Base-by-base conservation (phyloP, 2,113 vertebrate species). In the Chionis minor region DNA sequence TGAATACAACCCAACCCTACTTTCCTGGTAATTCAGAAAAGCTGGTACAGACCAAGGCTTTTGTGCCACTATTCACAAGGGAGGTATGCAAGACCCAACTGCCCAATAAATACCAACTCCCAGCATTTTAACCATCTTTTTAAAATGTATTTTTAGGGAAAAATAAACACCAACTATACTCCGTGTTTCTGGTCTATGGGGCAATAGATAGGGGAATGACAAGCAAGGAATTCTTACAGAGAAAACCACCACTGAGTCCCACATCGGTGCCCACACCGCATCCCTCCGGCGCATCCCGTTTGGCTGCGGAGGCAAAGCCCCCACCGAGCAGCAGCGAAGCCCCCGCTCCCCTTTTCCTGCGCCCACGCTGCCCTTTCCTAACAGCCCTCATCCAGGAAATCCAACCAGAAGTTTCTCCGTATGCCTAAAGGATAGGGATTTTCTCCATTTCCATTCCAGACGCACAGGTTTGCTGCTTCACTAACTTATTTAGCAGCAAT, bases 191-290 rank as follows among this genome's bases (percentile, higher is more conserved):
- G 30, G 16, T 30, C 27, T 44, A 6, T 7, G 42, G 69, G 23
- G 47, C 1, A 6, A 9, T 1, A 62, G 20, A 10, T 22, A 79
- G 45, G 12, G 45, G 38, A 45, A 54, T 4, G 16, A 26, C 22
- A 42, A 84, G 38, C 26, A 49, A 69, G 47, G 47, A 55, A 92
- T 42, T 35, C 40, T 27, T 70, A 42, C 15, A 33, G 8, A 38
- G 21, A 12, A n/a, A 27, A 38, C 6, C 14, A 28, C 13, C 14
- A 54, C 40, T 2, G 23, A 79, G 28, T n/a, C 49, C 10, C 51
- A 12, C 3, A 3, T 13, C 35, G 15, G 6, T 6, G 27, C 23
- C n/a, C 30, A 56, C 1, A 2, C 8, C 6, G 2, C 38, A 20
- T 33, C 49, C 58, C 56, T 12, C 28, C 5, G 3, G 58, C 14